Conservation (phyloP, 1,140 invertebrate genomes). For the Drosophila gunungcola region DNA sequence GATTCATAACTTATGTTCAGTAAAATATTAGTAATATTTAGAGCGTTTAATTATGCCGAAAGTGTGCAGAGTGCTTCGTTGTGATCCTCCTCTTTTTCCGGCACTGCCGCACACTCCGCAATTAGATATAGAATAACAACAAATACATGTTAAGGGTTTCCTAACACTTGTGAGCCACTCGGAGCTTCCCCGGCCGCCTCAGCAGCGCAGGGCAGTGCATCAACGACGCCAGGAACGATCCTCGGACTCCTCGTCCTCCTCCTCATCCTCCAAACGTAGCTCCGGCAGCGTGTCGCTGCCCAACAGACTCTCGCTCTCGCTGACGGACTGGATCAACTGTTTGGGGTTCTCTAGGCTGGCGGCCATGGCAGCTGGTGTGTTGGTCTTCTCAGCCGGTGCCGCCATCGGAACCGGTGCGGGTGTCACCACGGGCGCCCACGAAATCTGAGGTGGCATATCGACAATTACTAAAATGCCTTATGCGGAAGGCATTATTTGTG, state of each 20-base stretch:
- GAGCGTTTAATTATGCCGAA: constrained; percentile 62
- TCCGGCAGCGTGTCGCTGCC: constrained; percentile 77
- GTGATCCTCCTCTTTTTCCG: background rate
- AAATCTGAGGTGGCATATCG: constrained; percentile 50
- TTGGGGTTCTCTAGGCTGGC: constrained; percentile 55
- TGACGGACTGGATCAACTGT: constrained; percentile 64
- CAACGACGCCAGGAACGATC: constrained; percentile 84
- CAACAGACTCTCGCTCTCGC: constrained; percentile 71
- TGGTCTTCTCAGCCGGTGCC: constrained; percentile 58
- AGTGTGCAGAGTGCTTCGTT: constrained; percentile 21
- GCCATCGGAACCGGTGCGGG: constrained; percentile 52
- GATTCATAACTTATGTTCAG: constrained; percentile 73
- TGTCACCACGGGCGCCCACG: constrained; percentile 78
- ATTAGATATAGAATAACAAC: constrained; percentile 77
- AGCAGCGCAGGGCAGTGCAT: constrained; percentile 61
- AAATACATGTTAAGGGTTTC: constrained; percentile 67
- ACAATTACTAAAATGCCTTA: background rate
- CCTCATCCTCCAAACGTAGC: constrained; percentile 81
- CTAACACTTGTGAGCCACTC: constrained; percentile 60
- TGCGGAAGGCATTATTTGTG: too few relatives aligned
- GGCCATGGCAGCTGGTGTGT: constrained; percentile 2
- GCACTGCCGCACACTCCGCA: constrained; percentile 17
- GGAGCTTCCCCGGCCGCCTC: constrained; percentile 36
- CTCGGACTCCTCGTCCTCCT: constrained; percentile 84
- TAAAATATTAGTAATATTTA: constrained; percentile 82